Conservation (phyloP, 2,113 vertebrate genomes). For the Chloroceryle aenea region DNA sequence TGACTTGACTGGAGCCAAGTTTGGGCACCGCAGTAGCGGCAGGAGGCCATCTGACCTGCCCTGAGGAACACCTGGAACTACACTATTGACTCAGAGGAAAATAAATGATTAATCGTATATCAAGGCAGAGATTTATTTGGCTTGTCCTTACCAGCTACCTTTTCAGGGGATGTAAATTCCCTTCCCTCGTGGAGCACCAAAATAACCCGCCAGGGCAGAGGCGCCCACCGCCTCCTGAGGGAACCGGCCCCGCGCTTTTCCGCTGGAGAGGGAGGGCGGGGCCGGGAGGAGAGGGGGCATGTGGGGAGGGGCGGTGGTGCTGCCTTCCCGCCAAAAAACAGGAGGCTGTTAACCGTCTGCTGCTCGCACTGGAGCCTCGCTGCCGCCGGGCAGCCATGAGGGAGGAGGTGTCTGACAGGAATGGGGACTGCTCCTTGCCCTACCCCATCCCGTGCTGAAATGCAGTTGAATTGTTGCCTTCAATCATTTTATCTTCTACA, state of each 20-base stretch:
- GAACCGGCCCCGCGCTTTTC: neutral
- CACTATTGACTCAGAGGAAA: neutral
- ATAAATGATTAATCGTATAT: neutral
- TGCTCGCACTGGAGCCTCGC: neutral
- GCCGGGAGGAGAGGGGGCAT: neutral
- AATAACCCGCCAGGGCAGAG: too few relatives aligned
- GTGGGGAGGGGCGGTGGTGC: neutral
- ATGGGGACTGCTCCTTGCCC: rapidly evolving
- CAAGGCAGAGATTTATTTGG: neutral
- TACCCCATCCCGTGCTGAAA: rapidly evolving
- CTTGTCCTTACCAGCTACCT: neutral
- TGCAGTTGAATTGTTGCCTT: rapidly evolving
- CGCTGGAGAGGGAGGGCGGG: neutral
- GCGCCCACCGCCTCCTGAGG: neutral
- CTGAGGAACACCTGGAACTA: rapidly evolving
- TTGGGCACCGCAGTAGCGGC: rapidly evolving
- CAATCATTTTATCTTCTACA: rapidly evolving
- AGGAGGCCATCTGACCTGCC: neutral
- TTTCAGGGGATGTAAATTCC: neutral
- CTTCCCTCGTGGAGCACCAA: neutral
- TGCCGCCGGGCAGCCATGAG: neutral
- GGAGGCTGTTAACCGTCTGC: neutral
- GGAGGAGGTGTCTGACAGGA: neutral
- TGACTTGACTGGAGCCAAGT: neutral
- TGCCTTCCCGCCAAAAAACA: neutral